Base-by-base conservation (phyloP, 2,113 vertebrate genomes). In the Oriolus oriolus region DNA sequence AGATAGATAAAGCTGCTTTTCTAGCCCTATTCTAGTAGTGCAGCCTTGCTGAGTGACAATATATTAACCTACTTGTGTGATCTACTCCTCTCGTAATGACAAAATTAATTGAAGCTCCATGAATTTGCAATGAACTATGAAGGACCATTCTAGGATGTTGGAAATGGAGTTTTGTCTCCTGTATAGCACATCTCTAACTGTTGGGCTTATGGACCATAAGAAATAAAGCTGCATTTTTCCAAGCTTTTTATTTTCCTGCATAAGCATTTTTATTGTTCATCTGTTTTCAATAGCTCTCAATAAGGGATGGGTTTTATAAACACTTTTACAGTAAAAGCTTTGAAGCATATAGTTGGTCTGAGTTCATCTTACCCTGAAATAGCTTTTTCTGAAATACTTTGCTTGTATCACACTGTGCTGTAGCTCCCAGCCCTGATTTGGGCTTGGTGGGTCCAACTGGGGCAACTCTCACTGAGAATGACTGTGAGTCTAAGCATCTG, bases 221-320 rank as follows among this genome's bases (percentile, higher is more conserved):
- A 95, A 94, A 52, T 88, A 68, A 81, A 84, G 57, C 78, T 95
- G n/a, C 11, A 1, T 53, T 91, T 93, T 90, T 27, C 74, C 54
- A 92, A 91, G 30, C 10, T 88, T 90, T 93, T 85, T 87, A 41
- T 77, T 95, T 90, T 91, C 56, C 65, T 90, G 60, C 64, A 87
- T 89, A 89, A 86, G 82, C 56, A 53, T 95, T 96, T 96, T 93
- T 96, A 85, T 87, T 91, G 86, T 93, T 97, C 95, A 96, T 97
- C 93, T 97, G 97, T 92, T 97, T 97, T 96, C 87, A 98, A 97
- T 97, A 94, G 87, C 39, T 80, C 52, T 95, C 80, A 93, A 92
- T 88, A 92, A 84, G 77, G 35, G 84, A 86, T 91, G 87, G 65
- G 37, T 65, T 95, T 92, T 96, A 87, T 59, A 93, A 96, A 83